These are phyloP conservation scores for Drosophila fungiperda DNA, from an alignment of 2,888 invertebrate species.

Conservation along the genomic window DNA sequence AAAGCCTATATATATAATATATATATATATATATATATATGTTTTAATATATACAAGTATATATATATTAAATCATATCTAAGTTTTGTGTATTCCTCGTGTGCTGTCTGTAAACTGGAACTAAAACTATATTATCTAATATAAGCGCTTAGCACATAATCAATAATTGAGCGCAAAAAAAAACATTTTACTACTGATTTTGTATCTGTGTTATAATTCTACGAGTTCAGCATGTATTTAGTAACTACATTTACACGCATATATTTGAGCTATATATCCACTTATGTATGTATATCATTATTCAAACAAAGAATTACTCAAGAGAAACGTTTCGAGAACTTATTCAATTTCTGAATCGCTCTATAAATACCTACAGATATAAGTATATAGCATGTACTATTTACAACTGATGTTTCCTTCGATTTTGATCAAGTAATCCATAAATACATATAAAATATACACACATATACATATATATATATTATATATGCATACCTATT, in stretches of 20 bases:
- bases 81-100: conserved; percentile 58
- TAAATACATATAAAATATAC: conserved; percentile 21
- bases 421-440: conserved; percentile 55
- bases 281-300: conserved; percentile 20
- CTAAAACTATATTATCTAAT: conserved; percentile 42
- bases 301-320: background rate
- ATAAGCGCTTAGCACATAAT: conserved; percentile 34
- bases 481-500: conserved; percentile 62
- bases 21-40: background rate
- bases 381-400: conserved; percentile 40
- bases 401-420: conserved; percentile 60
- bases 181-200: conserved; percentile 64
- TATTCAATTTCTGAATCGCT: conserved; percentile 8
- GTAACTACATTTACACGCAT: conserved; percentile 4
- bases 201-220: conserved; percentile 75
- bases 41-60: conserved; percentile 12
- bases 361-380: conserved; percentile 22
- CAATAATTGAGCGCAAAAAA: conserved; percentile 12
- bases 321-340: conserved; percentile 6
- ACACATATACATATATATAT: background rate
- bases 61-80: conserved; percentile 14
- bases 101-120: conserved; percentile 50
- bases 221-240: conserved; percentile 38
- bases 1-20: background rate
- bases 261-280: conserved; percentile 22